Percentiles rank a stretch among this genome's conserved stretches.
phyloP scores from a whole-genome alignment of 2,797 vertebrate genomes.

The Columba guinea region DNA sequence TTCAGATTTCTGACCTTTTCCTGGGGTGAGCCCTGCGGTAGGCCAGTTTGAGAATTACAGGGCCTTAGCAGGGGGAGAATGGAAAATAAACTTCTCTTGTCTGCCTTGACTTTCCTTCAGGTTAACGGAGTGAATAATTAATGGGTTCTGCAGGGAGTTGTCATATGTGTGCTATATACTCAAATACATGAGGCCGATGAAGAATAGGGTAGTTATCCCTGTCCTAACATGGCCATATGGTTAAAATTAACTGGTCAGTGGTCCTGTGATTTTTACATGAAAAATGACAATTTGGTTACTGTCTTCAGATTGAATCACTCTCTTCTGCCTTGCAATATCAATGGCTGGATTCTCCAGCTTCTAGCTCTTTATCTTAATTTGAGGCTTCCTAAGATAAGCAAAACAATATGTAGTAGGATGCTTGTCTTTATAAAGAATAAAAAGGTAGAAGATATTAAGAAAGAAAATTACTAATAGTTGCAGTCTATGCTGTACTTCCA shows the following conservation, averaged over 20 bases:
- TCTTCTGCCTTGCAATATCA: neutral
- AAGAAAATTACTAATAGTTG: neutral
- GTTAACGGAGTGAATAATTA: neutral
- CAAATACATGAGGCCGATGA: neutral
- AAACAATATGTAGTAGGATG: neutral
- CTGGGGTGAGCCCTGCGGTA: neutral
- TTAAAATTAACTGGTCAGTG: neutral
- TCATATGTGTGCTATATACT: neutral
- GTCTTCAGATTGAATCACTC: neutral
- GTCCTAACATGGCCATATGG: neutral
- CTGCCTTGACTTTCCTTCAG: neutral
- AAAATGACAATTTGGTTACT: neutral
- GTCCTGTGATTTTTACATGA: neutral
- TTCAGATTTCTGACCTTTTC: neutral
- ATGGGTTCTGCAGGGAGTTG: neutral
- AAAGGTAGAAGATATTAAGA: neutral
- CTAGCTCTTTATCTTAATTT: neutral
- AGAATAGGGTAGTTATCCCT: neutral
- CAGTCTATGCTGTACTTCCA: neutral
- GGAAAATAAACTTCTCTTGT: neutral
- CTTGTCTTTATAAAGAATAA: neutral
- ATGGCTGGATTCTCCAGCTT: neutral
- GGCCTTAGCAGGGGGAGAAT: neutral
- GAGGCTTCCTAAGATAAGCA: neutral
- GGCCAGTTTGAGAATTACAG: neutral